A percentile compares a stretch with the other conserved stretches of the same genome.
phyloP scores from a whole-genome alignment of 2,113 vertebrate genomes.

The Marcusenius ussheri region DNA sequence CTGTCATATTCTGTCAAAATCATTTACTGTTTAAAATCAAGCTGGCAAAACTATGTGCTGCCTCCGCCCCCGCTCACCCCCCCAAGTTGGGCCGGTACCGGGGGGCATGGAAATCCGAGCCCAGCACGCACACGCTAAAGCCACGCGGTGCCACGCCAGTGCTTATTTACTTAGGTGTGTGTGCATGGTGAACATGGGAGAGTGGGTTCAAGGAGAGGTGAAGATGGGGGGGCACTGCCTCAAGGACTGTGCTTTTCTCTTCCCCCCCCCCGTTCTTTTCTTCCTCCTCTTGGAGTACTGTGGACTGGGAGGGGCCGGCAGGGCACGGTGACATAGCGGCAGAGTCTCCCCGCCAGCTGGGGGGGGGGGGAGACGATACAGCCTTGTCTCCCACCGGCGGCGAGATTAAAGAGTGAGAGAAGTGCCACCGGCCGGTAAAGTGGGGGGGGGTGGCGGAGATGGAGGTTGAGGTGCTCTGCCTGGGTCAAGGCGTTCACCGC shows the following conservation, averaged over 20 bases:
- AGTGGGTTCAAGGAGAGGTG: slow-evolving; percentile 3
- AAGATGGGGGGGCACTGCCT: neutral
- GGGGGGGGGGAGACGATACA: neutral
- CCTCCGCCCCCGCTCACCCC: neutral
- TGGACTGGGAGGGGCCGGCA: neutral
- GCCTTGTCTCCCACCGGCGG: slow-evolving; percentile 18
- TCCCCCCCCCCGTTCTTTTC: neutral
- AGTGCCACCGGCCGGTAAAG: neutral
- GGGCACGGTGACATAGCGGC: slow-evolving; percentile 20
- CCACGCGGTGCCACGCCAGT: neutral
- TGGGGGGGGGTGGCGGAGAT: neutral
- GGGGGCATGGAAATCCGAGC: neutral
- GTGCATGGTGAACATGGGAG: neutral
- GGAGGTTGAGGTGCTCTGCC: slow-evolving; percentile 12
- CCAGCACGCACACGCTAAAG: neutral
- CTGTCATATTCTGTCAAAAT: neutral
- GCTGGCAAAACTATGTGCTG: neutral
- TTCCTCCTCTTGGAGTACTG: neutral
- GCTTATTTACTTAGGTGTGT: neutral
- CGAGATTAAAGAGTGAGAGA: neutral
- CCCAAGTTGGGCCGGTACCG: neutral
- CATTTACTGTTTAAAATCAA: neutral
- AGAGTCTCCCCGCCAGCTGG: neutral
- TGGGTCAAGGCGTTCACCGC: slow-evolving; percentile 18
- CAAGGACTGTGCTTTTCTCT: neutral